phyloP scores from a whole-genome alignment of 37 sponge, comb jelly and placozoan genomes.

The Ianthella basta region DNA sequence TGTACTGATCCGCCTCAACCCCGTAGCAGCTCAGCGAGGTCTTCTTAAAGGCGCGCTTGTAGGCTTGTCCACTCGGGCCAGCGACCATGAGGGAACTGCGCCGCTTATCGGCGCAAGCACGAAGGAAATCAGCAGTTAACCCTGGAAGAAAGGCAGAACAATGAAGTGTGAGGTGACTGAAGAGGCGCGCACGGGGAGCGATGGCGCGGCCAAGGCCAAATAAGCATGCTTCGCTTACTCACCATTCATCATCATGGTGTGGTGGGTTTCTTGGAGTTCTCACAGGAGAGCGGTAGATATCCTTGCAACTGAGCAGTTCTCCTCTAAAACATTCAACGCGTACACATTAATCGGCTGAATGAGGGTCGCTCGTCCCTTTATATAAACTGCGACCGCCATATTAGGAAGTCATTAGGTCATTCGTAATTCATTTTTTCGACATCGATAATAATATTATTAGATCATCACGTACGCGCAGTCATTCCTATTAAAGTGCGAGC shows the following conservation, averaged over 20 bases:
- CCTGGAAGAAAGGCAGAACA: too few relatives aligned
- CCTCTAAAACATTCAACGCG: background rate
- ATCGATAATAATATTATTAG: background rate
- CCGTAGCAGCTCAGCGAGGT: background rate
- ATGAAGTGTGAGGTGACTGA: too few relatives aligned
- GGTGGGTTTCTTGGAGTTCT: too few relatives aligned
- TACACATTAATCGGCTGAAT: background rate
- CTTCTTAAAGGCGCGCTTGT: background rate
- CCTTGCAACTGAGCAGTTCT: too few relatives aligned
- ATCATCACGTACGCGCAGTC: background rate
- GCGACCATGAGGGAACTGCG: constrained; percentile 3
- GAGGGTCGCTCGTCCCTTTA: background rate
- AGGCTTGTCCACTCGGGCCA: background rate
- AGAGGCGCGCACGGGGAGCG: too few relatives aligned
- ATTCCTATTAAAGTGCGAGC: too few relatives aligned
- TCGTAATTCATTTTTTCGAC: background rate
- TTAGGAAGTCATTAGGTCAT: background rate
- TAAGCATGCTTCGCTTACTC: too few relatives aligned
- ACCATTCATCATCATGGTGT: background rate
- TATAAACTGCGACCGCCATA: background rate
- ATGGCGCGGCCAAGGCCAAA: too few relatives aligned
- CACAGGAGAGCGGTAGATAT: too few relatives aligned
- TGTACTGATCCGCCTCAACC: background rate
- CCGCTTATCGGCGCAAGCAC: background rate
- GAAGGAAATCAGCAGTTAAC: background rate